These are phyloP conservation scores for Seriola rivoliana DNA, from an alignment of 2,113 vertebrate species.

Conservation along the genomic window DNA sequence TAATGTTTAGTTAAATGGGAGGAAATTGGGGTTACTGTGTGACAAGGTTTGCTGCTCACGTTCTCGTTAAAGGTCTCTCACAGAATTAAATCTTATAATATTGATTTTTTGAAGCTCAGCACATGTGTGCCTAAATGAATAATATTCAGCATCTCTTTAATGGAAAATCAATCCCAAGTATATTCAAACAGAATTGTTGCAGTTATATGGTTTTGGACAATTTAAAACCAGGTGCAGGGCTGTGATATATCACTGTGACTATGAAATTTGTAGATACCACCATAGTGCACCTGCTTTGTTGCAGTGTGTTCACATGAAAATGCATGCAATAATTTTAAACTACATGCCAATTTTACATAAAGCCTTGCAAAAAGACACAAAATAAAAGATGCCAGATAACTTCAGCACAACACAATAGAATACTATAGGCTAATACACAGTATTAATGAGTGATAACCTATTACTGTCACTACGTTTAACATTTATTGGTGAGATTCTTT, in stretches of 20 bases:
- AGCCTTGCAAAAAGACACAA: too few relatives aligned
- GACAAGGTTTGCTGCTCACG: neutral
- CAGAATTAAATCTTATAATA: neutral
- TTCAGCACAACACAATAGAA: too few relatives aligned
- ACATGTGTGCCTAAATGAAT: neutral
- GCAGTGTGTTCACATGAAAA: neutral
- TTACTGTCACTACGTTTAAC: too few relatives aligned
- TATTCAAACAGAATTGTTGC: neutral
- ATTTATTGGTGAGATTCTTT: neutral
- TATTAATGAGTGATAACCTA: too few relatives aligned
- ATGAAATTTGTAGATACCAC: neutral
- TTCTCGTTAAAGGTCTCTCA: neutral
- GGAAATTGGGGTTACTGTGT: slow-evolving; percentile 55
- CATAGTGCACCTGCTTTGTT: neutral
- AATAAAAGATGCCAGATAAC: too few relatives aligned
- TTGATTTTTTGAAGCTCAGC: neutral
- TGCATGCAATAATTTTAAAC: neutral
- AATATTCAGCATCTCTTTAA: neutral
- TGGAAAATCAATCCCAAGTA: neutral
- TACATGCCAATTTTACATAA: too few relatives aligned
- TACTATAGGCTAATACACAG: too few relatives aligned
- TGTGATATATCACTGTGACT: neutral
- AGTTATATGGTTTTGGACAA: neutral
- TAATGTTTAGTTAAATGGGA: slow-evolving; percentile 45
- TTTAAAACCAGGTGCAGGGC: neutral